These are phyloP conservation scores for Amiota minor DNA, from an alignment of 2,888 invertebrate species.

Conservation along the genomic window DNA sequence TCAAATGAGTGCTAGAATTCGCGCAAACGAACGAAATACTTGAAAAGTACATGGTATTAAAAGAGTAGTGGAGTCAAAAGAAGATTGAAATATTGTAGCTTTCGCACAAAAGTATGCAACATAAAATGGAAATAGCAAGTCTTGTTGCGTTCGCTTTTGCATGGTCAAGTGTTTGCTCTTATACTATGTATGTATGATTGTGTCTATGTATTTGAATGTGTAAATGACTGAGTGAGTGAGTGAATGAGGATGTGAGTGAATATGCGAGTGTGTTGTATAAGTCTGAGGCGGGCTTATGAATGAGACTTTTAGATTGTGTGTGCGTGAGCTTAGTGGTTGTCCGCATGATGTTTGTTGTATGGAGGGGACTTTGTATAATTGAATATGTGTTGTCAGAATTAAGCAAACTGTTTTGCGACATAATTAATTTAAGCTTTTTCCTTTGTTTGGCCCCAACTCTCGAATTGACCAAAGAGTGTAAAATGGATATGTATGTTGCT, in stretches of 20 bases:
- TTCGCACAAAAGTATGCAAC: background rate
- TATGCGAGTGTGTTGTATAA: too few species aligned
- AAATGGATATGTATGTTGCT: too few species aligned
- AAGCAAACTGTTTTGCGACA: constrained; percentile 45
- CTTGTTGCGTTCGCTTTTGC: background rate
- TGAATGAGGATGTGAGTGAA: background rate
- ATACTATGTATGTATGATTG: background rate
- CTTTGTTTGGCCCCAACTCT: background rate
- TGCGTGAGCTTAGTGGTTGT: too few species aligned
- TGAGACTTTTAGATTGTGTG: too few species aligned
- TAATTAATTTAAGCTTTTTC: constrained; percentile 60
- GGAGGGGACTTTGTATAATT: too few species aligned
- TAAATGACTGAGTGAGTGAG: background rate
- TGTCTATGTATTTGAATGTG: background rate
- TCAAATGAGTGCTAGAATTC: constrained; percentile 14
- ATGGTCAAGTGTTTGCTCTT: constrained; percentile 12
- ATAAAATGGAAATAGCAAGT: constrained; percentile 8
- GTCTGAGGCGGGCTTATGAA: too few species aligned
- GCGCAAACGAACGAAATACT: constrained; percentile 17
- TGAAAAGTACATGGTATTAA: background rate
- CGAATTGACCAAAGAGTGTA: too few species aligned
- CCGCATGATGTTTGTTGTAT: too few species aligned
- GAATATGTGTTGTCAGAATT: background rate
- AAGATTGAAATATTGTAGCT: too few species aligned
- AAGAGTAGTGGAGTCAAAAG: background rate